Base-by-base conservation (phyloP, 2,797 vertebrate genomes). In the Rachycentron canadum region DNA sequence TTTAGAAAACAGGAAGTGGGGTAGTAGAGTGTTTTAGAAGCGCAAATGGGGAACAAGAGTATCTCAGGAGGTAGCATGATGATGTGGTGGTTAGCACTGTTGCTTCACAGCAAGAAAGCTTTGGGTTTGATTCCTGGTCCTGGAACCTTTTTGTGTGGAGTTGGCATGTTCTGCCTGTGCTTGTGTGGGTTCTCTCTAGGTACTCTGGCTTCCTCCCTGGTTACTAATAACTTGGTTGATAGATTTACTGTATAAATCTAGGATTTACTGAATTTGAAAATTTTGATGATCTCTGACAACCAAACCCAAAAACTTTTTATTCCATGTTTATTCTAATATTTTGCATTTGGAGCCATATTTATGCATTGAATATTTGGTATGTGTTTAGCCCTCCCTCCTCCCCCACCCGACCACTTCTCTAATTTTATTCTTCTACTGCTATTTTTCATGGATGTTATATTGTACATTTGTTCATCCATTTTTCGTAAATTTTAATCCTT, bases 1-100 rank as follows among this genome's bases (percentile, higher is more conserved):
- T 34, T 59, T 2, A 66, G 62, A 83, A 90, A 91, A 86, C 86
- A 90, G 86, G 88, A 91, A 88, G 79, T 84, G 69, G 28, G 59
- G 62, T 71, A 38, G 59, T 56, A 63, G 79, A 62, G 68, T 78
- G 58, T 73, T 45, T 38, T 38, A 73, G 38, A 65, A 53, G 50
- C 16, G 14, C 32, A 76, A 73, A 81, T 50, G 70, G 34, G 70
- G 57, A 76, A 82, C 67, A 53, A 36, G 52, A 2, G 45, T 45
- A 16, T 68, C 36, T 69, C 25, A 45, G 38, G 11, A n/a, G n/a
- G n/a, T n/a, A n/a, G n/a, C n/a, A n/a, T n/a, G n/a, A n/a, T n/a
- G n/a, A n/a, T n/a, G n/a, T n/a, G n/a, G n/a, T n/a, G n/a, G n/a
- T n/a, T n/a, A n/a, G n/a, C n/a, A n/a, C n/a, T n/a, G n/a, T n/a